Evolutionary conservation across 2,888 invertebrate species (phyloP).

Genomic region (Macropis europaea): DNA sequence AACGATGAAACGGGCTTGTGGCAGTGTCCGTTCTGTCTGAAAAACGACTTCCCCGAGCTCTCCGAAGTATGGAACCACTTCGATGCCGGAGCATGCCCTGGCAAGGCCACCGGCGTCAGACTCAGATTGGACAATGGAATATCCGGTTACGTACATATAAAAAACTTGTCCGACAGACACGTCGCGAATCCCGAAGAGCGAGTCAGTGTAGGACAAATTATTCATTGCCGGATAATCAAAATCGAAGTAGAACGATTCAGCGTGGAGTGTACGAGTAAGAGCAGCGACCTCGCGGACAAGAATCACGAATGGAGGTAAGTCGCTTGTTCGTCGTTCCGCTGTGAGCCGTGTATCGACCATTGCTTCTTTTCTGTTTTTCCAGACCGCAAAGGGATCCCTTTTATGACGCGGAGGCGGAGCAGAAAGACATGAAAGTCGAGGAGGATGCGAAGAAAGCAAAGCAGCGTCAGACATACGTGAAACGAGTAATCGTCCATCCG

Average conservation of each 20-base stretch:
- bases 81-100: slow-evolving; percentile 97
- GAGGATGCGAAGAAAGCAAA: slow-evolving; percentile 91
- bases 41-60: slow-evolving; percentile 96
- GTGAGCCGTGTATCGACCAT: not conserved
- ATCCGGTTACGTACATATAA: slow-evolving; percentile 96
- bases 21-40: slow-evolving; percentile 98
- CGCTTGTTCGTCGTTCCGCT: too few relatives aligned
- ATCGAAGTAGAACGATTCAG: slow-evolving; percentile 97
- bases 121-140: slow-evolving; percentile 95
- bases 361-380: not conserved
- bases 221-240: slow-evolving; percentile 94
- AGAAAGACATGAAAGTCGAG: slow-evolving; percentile 88
- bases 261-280: slow-evolving; percentile 95
- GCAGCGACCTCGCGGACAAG: slow-evolving; percentile 94
- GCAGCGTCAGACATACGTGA: slow-evolving; percentile 92
- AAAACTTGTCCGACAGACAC: slow-evolving; percentile 95
- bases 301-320: slow-evolving; percentile 89
- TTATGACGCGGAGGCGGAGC: slow-evolving; percentile 93
- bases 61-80: slow-evolving; percentile 99
- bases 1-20: slow-evolving; percentile 97
- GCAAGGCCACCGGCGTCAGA: slow-evolving; percentile 96
- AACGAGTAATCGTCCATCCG: slow-evolving; percentile 98
- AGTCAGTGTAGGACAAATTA: slow-evolving; percentile 91
- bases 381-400: slow-evolving; percentile 91
- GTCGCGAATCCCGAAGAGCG: slow-evolving; percentile 96